Conservation (phyloP, 2,888 invertebrate genomes). For the Polydrusus pterygomalis region DNA sequence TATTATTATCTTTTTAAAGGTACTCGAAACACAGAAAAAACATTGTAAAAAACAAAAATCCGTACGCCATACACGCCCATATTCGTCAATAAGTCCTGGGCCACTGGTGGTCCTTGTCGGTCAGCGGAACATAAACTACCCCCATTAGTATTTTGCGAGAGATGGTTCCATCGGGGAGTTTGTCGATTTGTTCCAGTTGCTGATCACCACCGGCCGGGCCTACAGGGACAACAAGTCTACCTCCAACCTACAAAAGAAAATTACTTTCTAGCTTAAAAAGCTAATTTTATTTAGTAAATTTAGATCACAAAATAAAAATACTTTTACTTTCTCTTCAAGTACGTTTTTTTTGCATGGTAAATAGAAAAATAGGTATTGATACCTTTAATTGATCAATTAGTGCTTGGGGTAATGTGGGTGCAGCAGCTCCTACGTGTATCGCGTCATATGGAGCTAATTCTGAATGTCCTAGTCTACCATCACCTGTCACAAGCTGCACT, state of each 20-base stretch:
- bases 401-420: slow-evolving; percentile 83
- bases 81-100: slow-evolving; percentile 72
- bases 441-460: slow-evolving; percentile 90
- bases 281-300: no score
- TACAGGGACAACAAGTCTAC: slow-evolving; percentile 93
- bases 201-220: slow-evolving; percentile 92
- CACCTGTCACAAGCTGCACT: slow-evolving; percentile 87
- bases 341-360: no score
- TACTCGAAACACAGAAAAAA: slow-evolving; percentile 40
- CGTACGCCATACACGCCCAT: slow-evolving; percentile 33
- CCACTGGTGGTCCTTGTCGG: slow-evolving; percentile 86
- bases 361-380: background rate
- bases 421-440: slow-evolving; percentile 95
- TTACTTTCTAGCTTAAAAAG: background rate
- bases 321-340: no score
- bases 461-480: slow-evolving; percentile 88
- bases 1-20: slow-evolving; percentile 5
- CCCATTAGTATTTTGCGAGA: slow-evolving; percentile 89
- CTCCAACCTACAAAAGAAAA: slow-evolving; percentile 77
- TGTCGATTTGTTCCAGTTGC: slow-evolving; percentile 92
- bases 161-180: slow-evolving; percentile 85
- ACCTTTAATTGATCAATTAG: slow-evolving; percentile 90
- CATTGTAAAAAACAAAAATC: slow-evolving; percentile 23
- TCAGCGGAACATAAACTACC: slow-evolving; percentile 97
- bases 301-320: no score